A percentile compares a stretch with the other conserved stretches of the same genome.
phyloP scores from a whole-genome alignment of 2,888 invertebrate species.

The Sarcophaga carnaria region DNA sequence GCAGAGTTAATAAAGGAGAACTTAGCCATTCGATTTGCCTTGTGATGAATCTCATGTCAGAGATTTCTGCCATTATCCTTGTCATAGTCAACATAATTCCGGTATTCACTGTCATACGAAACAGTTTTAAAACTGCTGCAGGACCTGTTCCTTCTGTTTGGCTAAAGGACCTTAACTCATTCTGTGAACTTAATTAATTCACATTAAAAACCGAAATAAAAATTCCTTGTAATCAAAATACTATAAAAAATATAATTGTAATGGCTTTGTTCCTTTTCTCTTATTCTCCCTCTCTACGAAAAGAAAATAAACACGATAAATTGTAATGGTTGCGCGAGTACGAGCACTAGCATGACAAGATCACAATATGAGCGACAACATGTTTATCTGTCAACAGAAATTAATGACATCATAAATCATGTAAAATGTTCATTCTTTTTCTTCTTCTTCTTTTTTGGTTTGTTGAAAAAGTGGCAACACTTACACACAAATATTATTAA shows the following conservation, averaged over 20 bases:
- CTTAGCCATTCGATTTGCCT: no score
- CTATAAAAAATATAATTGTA: not conserved
- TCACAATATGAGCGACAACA: constrained; percentile 75
- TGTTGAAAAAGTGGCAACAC: constrained; percentile 57
- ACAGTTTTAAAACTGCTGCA: no score
- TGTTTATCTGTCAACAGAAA: constrained; percentile 80
- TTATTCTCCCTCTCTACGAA: not conserved
- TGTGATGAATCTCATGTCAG: no score
- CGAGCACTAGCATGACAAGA: constrained; percentile 8
- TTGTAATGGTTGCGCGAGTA: constrained; percentile 21
- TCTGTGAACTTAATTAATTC: no score
- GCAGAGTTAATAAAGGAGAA: no score
- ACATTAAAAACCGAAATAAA: not conserved
- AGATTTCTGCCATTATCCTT: no score
- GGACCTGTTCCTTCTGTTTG: no score
- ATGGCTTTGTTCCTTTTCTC: not conserved
- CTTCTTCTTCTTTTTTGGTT: not conserved
- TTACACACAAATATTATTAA: constrained; percentile 14
- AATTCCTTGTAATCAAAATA: constrained; percentile 32
- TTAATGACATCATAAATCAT: constrained; percentile 81
- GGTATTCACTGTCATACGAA: no score
- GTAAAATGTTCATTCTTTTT: constrained; percentile 62
- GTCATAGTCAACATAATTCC: no score
- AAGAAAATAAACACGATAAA: constrained; percentile 22
- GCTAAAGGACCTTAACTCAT: no score